Conservation (phyloP, 2,113 vertebrate genomes). For the Lasiurus cinereus region DNA sequence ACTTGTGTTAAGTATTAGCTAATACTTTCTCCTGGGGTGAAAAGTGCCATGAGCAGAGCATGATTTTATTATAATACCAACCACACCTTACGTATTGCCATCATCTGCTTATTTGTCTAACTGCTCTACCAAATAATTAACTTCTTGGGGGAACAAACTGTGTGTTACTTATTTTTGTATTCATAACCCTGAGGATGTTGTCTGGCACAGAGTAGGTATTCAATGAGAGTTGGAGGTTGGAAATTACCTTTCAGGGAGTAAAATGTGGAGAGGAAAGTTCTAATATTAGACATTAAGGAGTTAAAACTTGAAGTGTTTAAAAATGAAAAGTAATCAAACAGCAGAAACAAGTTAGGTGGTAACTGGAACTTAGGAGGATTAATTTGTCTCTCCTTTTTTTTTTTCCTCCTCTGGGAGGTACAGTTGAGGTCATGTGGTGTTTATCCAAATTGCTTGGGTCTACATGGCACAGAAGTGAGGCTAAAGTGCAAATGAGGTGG, state of each 20-base stretch:
- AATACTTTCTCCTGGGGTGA: neutral
- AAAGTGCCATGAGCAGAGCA: neutral
- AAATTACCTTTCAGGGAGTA: neutral
- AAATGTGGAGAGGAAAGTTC: neutral
- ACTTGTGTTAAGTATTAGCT: neutral
- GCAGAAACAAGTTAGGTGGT: neutral
- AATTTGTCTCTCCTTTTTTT: neutral
- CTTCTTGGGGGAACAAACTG: neutral
- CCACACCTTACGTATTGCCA: neutral
- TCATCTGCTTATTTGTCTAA: neutral
- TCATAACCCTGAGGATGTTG: neutral
- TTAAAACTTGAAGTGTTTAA: neutral
- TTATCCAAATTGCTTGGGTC: slow-evolving; percentile 48
- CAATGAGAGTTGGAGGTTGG: neutral
- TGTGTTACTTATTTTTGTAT: neutral
- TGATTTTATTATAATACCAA: neutral
- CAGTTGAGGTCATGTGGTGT: slow-evolving; percentile 52
- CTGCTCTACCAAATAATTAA: neutral
- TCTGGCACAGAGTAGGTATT: neutral
- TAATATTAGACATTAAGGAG: neutral
- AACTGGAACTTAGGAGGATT: neutral
- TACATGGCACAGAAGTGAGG: slow-evolving; percentile 14
- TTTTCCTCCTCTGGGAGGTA: neutral
- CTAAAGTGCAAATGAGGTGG: slow-evolving; percentile 55
- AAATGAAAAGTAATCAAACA: neutral